These are phyloP conservation scores for Cecidostiba fungosa DNA, from an alignment of 2,888 invertebrate genomes.

Conservation along the genomic window DNA sequence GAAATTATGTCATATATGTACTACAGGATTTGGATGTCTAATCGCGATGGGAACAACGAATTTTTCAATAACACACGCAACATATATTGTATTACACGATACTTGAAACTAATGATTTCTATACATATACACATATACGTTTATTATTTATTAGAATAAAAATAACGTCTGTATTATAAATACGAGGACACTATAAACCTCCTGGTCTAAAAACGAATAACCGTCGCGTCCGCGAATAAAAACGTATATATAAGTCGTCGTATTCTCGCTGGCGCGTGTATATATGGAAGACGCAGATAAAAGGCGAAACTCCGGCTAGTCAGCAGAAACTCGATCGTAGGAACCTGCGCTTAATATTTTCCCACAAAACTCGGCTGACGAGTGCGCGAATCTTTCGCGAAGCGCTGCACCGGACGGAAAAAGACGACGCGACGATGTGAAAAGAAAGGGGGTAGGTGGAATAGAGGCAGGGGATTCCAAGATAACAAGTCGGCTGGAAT, in stretches of 20 bases:
- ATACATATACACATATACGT: too few relatives aligned
- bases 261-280: neutral
- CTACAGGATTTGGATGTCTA: too few relatives aligned
- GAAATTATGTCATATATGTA: neutral
- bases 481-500: neutral
- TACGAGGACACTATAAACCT: conserved; percentile 12
- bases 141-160: too few relatives aligned
- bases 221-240: conserved; percentile 18
- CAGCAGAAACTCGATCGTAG: conserved; percentile 62
- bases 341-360: conserved; percentile 63
- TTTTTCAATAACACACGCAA: too few relatives aligned
- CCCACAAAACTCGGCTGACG: conserved; percentile 61
- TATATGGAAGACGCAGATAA: conserved; percentile 38
- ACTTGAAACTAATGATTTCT: too few relatives aligned
- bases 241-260: neutral
- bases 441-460: neutral
- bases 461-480: neutral
- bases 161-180: too few relatives aligned
- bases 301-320: conserved; percentile 21
- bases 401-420: neutral
- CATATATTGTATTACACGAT: too few relatives aligned
- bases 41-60: too few relatives aligned
- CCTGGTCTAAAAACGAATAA: conserved; percentile 27
- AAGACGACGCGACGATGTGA: too few relatives aligned
- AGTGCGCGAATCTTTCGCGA: conserved; percentile 15